phyloP scores from a whole-genome alignment of 2,888 invertebrate genomes.

The Rambutsinella grinnellia region DNA sequence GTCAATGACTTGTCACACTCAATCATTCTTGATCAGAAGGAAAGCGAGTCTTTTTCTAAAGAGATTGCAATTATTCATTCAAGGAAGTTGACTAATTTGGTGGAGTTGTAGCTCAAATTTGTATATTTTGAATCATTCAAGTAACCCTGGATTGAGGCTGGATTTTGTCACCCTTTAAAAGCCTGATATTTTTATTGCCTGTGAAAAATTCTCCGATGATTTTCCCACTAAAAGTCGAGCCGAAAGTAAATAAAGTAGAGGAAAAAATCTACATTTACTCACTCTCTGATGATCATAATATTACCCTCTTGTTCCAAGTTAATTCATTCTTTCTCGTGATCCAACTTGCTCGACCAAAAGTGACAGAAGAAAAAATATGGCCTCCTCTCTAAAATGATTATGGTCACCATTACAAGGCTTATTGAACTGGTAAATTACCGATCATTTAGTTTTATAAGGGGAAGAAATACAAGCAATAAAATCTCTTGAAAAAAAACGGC shows the following conservation, averaged over 20 bases:
- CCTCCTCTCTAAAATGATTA: slow-evolving; percentile 63
- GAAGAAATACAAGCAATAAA: slow-evolving; percentile 46
- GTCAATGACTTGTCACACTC: slow-evolving; percentile 18
- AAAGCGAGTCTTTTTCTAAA: too few species aligned
- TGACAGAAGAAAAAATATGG: slow-evolving; percentile 58
- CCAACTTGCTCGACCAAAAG: slow-evolving; percentile 17
- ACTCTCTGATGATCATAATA: too few species aligned
- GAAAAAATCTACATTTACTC: not conserved
- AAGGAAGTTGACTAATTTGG: too few species aligned
- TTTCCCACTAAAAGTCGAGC: not conserved
- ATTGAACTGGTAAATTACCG: slow-evolving; percentile 60
- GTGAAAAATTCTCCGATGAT: slow-evolving; percentile 47
- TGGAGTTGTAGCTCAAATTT: too few species aligned
- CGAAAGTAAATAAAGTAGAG: not conserved
- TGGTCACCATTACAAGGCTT: slow-evolving; percentile 59
- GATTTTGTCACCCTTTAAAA: too few species aligned
- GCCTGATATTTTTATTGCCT: slow-evolving; percentile 42
- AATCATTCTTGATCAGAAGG: too few species aligned
- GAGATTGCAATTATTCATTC: too few species aligned
- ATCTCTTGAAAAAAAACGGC: slow-evolving; percentile 9
- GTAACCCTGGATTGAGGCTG: too few species aligned
- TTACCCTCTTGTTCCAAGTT: not conserved
- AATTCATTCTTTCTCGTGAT: slow-evolving; percentile 14
- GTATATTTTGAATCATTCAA: too few species aligned
- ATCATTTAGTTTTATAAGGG: slow-evolving; percentile 44